Evolutionary conservation across 2,113 vertebrate species (phyloP).

Genomic region (Sorex fumeus): DNA sequence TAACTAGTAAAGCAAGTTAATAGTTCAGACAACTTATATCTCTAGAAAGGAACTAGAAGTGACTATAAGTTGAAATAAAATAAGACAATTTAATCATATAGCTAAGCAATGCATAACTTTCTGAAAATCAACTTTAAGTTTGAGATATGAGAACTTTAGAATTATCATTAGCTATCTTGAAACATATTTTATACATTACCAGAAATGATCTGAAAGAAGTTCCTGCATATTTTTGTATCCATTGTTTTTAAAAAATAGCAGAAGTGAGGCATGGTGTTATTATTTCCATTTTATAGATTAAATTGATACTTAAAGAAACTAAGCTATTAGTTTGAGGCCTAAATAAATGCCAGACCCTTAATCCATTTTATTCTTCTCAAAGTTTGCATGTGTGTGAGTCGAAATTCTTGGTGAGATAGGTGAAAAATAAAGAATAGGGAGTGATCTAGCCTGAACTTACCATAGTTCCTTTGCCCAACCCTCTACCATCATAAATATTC

Average conservation of each 20-base stretch:
- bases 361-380: background rate
- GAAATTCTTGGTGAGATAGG: accelerated
- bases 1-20: conserved; percentile 6
- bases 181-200: background rate
- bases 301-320: background rate
- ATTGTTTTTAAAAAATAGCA: background rate
- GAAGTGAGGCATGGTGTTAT: background rate
- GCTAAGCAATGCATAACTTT: background rate
- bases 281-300: background rate
- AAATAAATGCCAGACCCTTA: background rate
- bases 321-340: background rate
- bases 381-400: background rate
- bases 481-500: background rate
- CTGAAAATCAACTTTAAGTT: background rate
- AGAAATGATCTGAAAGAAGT: background rate
- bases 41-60: background rate
- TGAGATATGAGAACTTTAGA: background rate
- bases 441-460: background rate
- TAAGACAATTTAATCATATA: background rate
- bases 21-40: conserved; percentile 24
- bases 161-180: background rate
- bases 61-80: background rate
- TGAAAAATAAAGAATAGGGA: background rate
- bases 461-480: background rate
- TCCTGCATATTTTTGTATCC: background rate